Conservation (phyloP, 2,113 vertebrate species). For the Macrotus californicus region DNA sequence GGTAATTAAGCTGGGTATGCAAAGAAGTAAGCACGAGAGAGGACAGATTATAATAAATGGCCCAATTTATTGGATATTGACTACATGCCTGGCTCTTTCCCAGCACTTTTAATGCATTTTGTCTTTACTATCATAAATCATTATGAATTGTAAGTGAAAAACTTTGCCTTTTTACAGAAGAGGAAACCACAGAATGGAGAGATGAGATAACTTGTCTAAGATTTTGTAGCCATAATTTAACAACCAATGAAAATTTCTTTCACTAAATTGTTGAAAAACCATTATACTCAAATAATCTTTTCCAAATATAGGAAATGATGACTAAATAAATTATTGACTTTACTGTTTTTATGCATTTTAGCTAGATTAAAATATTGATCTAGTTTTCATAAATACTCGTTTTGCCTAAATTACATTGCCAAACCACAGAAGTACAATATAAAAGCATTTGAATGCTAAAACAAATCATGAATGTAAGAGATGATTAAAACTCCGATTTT, state of each 20-base stretch:
- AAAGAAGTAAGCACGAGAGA: background rate
- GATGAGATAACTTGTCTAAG: background rate
- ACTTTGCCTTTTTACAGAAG: background rate
- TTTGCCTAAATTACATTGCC: background rate
- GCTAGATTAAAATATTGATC: background rate
- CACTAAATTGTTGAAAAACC: background rate
- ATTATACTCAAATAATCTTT: background rate
- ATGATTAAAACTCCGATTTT: background rate
- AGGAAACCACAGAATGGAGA: background rate
- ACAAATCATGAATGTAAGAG: background rate
- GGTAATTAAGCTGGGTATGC: background rate
- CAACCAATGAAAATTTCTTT: conserved; percentile 1
- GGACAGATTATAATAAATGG: background rate
- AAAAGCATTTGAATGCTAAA: background rate
- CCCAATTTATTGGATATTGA: background rate
- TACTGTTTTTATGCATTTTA: background rate
- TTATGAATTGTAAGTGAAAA: background rate
- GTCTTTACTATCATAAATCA: background rate
- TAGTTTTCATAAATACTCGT: background rate
- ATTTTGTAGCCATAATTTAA: background rate
- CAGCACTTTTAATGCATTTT: background rate
- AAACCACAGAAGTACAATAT: background rate
- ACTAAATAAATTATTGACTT: conserved; percentile 29
- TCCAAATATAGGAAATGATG: conserved; percentile 47
- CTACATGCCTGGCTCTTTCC: background rate